A percentile compares a stretch with the other conserved stretches of the same genome.
Conservation (phyloP, 2,797 vertebrate genomes). For the Mormyrops attenuatus region DNA sequence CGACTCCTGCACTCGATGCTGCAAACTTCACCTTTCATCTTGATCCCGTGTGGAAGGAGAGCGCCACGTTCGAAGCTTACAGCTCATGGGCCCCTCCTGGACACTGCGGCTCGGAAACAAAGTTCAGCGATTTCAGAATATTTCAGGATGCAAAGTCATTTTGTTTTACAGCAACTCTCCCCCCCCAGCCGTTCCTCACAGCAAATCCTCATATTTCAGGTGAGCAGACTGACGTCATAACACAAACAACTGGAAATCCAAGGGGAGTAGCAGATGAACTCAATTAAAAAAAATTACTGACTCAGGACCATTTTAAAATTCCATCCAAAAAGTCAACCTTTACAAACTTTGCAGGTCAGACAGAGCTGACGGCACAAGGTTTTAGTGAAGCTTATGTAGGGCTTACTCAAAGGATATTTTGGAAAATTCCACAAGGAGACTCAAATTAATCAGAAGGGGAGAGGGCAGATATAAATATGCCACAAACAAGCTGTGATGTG, state of each 20-base stretch:
- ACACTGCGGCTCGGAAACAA: not conserved
- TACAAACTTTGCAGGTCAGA: conserved; percentile 9
- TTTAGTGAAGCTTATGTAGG: conserved; percentile 8
- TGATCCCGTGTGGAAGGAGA: not conserved
- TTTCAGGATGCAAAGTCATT: not conserved
- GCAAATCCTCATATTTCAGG: not conserved
- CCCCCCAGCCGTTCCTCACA: not conserved
- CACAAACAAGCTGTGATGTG: not conserved
- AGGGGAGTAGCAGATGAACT: not conserved
- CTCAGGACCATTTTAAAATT: not conserved
- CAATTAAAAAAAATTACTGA: not conserved
- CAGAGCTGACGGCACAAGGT: not conserved
- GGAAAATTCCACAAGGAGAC: not conserved
- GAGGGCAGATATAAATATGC: not conserved
- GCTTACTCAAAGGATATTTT: not conserved
- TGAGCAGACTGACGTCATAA: not conserved
- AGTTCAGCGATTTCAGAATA: not conserved
- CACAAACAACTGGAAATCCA: not conserved
- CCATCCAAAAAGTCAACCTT: conserved; percentile 9
- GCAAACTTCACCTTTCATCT: conserved; percentile 15
- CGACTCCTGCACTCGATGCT: not conserved
- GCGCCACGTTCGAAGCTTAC: not conserved
- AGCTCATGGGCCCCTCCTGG: not conserved
- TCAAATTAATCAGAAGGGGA: not conserved
- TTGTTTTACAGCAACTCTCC: not conserved